Evolutionary conservation across 2,113 vertebrate species (phyloP).

Genomic region (Elephantulus edwardii): DNA sequence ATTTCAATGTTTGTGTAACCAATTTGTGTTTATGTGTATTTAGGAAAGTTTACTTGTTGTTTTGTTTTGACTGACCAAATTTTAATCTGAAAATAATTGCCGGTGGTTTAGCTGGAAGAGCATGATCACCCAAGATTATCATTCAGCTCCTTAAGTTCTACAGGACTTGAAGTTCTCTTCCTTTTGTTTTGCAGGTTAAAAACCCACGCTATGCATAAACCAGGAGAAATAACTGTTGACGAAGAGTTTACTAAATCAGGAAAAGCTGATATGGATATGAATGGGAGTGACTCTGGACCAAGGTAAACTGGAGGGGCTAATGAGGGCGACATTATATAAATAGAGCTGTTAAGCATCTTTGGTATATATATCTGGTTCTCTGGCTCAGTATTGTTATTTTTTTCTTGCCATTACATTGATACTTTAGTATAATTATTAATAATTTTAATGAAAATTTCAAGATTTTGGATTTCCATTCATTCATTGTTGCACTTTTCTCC

Average conservation of each 20-base stretch:
- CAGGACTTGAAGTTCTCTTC: constrained; percentile 24
- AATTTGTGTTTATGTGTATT: background rate
- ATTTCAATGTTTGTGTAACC: background rate
- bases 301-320: constrained; percentile 75
- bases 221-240: constrained; percentile 65
- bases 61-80: constrained; percentile 30
- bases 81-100: constrained; percentile 41
- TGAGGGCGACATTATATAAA: background rate
- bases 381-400: background rate
- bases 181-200: constrained; percentile 80
- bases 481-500: too few species aligned
- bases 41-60: constrained; percentile 19
- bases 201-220: constrained; percentile 52
- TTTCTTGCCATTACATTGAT: constrained; percentile 28
- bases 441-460: too few species aligned
- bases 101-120: background rate
- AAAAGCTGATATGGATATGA: constrained; percentile 71
- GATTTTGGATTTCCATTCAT: too few species aligned
- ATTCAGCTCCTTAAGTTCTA: constrained; percentile 18
- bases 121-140: constrained; percentile 26
- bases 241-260: constrained; percentile 57
- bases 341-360: background rate
- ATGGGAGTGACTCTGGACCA: constrained; percentile 69
- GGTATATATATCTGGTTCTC: background rate
- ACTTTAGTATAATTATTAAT: constrained; percentile 26